Base-by-base conservation (phyloP, 2,888 invertebrate species). In the Scaeva pyrastri region DNA sequence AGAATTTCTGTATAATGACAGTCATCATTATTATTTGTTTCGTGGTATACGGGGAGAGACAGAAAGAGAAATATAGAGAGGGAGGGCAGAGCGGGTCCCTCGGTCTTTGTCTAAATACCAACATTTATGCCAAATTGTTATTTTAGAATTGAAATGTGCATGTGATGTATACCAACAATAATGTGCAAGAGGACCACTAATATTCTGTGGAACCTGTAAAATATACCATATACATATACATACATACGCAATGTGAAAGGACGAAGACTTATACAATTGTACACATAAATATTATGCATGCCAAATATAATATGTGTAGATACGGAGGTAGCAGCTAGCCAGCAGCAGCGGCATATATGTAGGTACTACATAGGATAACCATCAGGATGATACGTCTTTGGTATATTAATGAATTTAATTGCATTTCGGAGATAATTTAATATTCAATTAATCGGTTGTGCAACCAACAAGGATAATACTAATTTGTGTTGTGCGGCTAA, bases 361-460 rank as follows among this genome's bases (percentile, higher is more conserved):
- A 39, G 2, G n/a, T n/a, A n/a, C n/a, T n/a, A n/a, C n/a, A n/a
- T n/a, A 48, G 36, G 31, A 66, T 66, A 48, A 58, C 19, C 19
- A n/a, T n/a, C 36, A 45, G 41, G 56, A 71, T 23, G 74, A 74
- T 78, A 68, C 23, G 82, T 74, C 77, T 70, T 62, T 56, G 62
- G 70, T 73, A 82, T 86, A 66, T 77, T 82, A 86, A 86, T 82
- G 73, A 70, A 78, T 86, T 78, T 82, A 86, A 86, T 86, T 81
- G 82, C 77, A 74, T 78, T 64, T 73, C 70, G 77, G 48, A 66
- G 64, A 80, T 80, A 82, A 86, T 86, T 86, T 78, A 60, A 74
- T 86, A 86, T 86, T 86, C 86, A 86, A 86, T 86, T 86, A 86
- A 82, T 82, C 77, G 86, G 56, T 74, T 86, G 73, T 82, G 86